These are phyloP conservation scores for Naso thynnoides DNA, from an alignment of 2,797 vertebrate genomes.

Conservation along the genomic window DNA sequence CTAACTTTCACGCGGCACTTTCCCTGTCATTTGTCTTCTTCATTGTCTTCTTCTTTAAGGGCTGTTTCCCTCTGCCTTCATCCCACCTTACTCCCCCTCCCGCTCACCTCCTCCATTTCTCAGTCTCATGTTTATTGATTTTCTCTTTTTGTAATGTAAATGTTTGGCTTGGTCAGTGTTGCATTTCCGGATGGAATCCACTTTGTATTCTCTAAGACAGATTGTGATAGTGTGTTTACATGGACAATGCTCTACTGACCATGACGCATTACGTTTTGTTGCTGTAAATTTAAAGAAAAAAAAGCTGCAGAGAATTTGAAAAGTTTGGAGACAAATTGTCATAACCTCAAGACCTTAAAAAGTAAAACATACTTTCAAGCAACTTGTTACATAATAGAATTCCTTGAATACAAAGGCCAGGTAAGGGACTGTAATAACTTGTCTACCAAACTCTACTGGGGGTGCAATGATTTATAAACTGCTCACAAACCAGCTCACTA, in stretches of 20 bases:
- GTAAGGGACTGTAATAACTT: conserved; percentile 20
- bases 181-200: conserved; percentile 64
- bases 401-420: not conserved
- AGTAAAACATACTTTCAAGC: not conserved
- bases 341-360: not conserved
- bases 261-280: conserved; percentile 47
- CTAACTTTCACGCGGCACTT: conserved; percentile 64
- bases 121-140: conserved; percentile 70
- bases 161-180: conserved; percentile 68
- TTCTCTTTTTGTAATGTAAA: conserved; percentile 65
- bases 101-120: conserved; percentile 5
- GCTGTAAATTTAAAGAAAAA: conserved; percentile 26
- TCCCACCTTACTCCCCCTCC: conserved; percentile 6
- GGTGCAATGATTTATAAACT: conserved; percentile 55
- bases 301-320: conserved; percentile 17
- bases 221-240: conserved; percentile 62
- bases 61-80: conserved; percentile 32
- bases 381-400: conserved; percentile 22
- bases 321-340: conserved; percentile 27
- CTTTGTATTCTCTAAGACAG: conserved; percentile 62
- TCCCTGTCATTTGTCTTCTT: conserved; percentile 68
- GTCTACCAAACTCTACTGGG: conserved; percentile 7
- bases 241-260: conserved; percentile 68
- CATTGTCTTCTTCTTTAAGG: conserved; percentile 58
- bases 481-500: conserved; percentile 40